Evolutionary conservation across 2,888 invertebrate genomes (phyloP), one percentile per base, ranked within the genome.

Genomic region (Cecidostiba fungosa): DNA sequence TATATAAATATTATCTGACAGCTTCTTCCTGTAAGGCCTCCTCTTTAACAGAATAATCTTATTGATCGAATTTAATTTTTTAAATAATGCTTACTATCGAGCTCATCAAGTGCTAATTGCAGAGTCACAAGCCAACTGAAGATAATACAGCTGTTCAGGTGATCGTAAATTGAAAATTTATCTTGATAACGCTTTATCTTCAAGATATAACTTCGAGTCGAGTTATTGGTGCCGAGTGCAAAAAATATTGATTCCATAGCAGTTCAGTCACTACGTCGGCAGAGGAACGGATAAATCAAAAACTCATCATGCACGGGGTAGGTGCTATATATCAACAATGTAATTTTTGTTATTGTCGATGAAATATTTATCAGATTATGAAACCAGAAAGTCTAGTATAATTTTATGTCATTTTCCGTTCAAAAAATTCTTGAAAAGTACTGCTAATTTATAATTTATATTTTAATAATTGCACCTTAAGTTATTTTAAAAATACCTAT

Each of bases 301-400:
- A 59, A 8, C 32, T n/a, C n/a, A 73, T n/a, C 81, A 87, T 87
- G 87, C 85, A 85, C 36, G 84, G 84, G 62, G 85, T 85, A 23
- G 85, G 82, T 85, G 3, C 16, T 5, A 14, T 26, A 23, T 72
- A 29, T 29, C 54, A 23, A 10, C 26, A 3, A 73, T 43, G n/a
- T 14, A 1, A 32, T 29, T 78, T 80, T 3, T 5, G 23, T 39
- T 10, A 26, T 47, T 19, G 32, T 19, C 14, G 59, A 59, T 39
- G 19, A 81, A 70, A 12, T 47, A 43, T 62, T 12, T 10, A 43
- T 43, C 12, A 12, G 43, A 43, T 10, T 12, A 43, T 10, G 43
- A 43, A 43, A 43, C 10, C 10, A 43, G 43, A 43, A 43, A 29
- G 3, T 43, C 8, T 16, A 70, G 16, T 59, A 73, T 3, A 10